These are phyloP conservation scores for Somateria mollissima DNA, from an alignment of 2,797 vertebrate genomes.

Conservation along the genomic window DNA sequence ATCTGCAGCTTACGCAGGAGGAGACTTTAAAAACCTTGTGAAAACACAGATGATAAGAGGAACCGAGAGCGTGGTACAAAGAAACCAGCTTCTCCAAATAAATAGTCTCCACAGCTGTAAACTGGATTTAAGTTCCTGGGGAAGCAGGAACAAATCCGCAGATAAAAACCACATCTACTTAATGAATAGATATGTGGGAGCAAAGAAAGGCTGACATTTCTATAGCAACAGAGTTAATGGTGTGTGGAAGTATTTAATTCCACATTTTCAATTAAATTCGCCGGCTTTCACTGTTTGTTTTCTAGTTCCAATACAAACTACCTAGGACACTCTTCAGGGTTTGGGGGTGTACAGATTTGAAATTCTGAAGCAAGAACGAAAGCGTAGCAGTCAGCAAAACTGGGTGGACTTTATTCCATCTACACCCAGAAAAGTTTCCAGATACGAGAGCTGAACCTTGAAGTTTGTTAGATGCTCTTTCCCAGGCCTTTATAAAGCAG, in stretches of 20 bases:
- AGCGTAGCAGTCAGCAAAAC: background rate
- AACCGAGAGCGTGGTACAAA: conserved; percentile 29
- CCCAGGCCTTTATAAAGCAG: conserved; percentile 42
- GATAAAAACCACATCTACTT: conserved; percentile 4
- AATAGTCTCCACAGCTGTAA: conserved; percentile 29
- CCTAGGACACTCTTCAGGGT: background rate
- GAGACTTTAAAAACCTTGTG: conserved; percentile 8
- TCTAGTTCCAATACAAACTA: background rate
- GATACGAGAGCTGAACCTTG: conserved; percentile 10
- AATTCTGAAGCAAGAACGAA: background rate
- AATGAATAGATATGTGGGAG: conserved; percentile 30
- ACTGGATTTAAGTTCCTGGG: background rate
- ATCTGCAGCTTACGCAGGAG: conserved; percentile 1
- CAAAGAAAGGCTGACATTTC: conserved; percentile 44
- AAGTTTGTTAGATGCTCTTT: conserved; percentile 30
- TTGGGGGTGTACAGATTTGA: background rate
- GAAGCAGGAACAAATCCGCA: conserved; percentile 34
- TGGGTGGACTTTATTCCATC: background rate
- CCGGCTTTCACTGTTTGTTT: background rate
- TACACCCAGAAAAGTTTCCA: conserved; percentile 15
- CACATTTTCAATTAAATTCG: conserved; percentile 21
- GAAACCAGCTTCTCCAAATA: conserved; percentile 44
- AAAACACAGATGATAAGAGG: conserved; percentile 27
- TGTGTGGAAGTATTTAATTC: conserved; percentile 16
- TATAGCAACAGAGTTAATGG: conserved; percentile 38